Base-by-base conservation (phyloP, 2,113 vertebrate genomes). In the Motacilla alba region DNA sequence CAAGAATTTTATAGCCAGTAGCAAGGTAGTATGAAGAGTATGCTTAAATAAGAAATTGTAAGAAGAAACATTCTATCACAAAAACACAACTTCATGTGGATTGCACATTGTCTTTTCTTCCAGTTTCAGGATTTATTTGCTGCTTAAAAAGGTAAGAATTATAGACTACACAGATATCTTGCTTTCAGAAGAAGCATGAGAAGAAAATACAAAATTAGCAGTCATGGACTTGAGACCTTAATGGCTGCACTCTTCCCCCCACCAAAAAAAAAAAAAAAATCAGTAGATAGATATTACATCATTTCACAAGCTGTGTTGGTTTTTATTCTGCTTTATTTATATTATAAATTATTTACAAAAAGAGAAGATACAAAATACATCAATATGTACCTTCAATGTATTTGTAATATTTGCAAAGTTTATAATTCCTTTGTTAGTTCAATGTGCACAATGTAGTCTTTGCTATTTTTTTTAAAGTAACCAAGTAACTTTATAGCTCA, bases 211-310 rank as follows among this genome's bases (percentile, higher is more conserved):
- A 68, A 43, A 77, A 19, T 20, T n/a, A 41, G 8, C 7, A 55
- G 19, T 44, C 28, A 31, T 55, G 23, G 19, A 52, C 4, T n/a
- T 60, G 23, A 39, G 14, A 66, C 4, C 5, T 64, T 43, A 15
- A 74, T 56, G 27, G 9, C 10, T 59, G 20, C 8, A 37, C 3
- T 46, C 7, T 44, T 19, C 10, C 7, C 10, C 21, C 5, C 5
- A 1, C 3, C 0, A 11, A 22, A 17, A 6, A 6, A 14, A 10
- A 53, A 53, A 18, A 30, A 19, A 13, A 22, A 22, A 30, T n/a
- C 5, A 3, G 7, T 30, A 41, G 15, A 50, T 22, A 87, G 3
- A 11, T 56, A 39, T 30, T n/a, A 39, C 5, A 39, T 28, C 0
- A 39, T 83, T 89, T 82, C 23, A 73, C 16, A 47, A 47, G 13